Evolutionary conservation across 1,140 invertebrate genomes (phyloP).

Genomic region (Camponotus floridanus): DNA sequence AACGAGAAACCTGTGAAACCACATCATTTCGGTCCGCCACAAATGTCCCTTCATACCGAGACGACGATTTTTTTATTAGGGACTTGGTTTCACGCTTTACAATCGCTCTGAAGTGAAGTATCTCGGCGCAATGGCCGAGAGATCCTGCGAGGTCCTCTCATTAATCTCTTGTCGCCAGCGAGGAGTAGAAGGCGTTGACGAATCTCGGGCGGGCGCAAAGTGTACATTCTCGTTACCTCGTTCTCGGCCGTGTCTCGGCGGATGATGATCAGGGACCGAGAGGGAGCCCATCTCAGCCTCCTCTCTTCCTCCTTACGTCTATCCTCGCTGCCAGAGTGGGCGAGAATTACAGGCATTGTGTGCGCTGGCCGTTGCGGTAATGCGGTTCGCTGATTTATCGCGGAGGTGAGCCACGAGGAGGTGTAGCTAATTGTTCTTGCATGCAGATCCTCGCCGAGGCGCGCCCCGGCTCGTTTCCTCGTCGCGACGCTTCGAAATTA

Average conservation of each 20-base stretch:
- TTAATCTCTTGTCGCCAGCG: slow-evolving; percentile 45
- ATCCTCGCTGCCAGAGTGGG: slow-evolving; percentile 76
- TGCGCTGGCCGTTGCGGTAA: slow-evolving; percentile 82
- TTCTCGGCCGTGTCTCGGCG: slow-evolving; percentile 65
- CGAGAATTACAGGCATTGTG: slow-evolving; percentile 84
- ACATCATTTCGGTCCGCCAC: slow-evolving; percentile 49
- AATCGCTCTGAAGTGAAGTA: neutral
- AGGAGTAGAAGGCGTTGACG: slow-evolving; percentile 48
- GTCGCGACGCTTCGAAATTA: slow-evolving; percentile 79
- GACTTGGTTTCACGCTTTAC: slow-evolving; percentile 33
- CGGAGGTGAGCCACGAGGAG: slow-evolving; percentile 82
- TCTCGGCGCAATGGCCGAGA: slow-evolving; percentile 48
- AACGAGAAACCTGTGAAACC: slow-evolving; percentile 52
- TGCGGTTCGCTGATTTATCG: slow-evolving; percentile 83
- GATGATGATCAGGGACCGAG: slow-evolving; percentile 63
- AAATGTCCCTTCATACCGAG: slow-evolving; percentile 46
- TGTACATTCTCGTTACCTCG: slow-evolving; percentile 67
- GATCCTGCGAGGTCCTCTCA: slow-evolving; percentile 46
- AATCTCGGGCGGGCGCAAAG: slow-evolving; percentile 28
- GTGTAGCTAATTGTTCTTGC: slow-evolving; percentile 85
- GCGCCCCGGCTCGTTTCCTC: slow-evolving; percentile 72
- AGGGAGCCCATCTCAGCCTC: neutral
- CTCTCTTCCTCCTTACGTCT: slow-evolving; percentile 19
- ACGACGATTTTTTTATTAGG: slow-evolving; percentile 50
- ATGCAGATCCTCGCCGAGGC: slow-evolving; percentile 79